Evolutionary conservation across 2,113 vertebrate species (phyloP), one percentile per base, ranked within the genome.

Genomic region (Paraplagusia blochii): DNA sequence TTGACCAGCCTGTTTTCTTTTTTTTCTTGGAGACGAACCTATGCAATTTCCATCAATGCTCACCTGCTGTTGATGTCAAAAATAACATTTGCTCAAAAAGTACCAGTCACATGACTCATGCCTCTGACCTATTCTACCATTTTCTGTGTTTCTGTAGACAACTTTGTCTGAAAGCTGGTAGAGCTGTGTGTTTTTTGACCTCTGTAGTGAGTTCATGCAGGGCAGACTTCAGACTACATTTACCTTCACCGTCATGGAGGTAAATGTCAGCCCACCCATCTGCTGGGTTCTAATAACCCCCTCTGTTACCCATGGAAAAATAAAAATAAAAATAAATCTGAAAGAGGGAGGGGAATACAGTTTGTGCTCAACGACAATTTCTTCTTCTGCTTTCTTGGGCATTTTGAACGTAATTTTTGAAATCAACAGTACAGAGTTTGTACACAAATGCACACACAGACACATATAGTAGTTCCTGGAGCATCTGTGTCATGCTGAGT

Each of bases 381-480:
- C 77, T 80, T 69, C 66, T 81, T 81, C 64, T 70, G 13, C 81
- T 79, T 56, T 88, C 69, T 71, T 67, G 74, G 77, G 73, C 79
- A 83, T 91, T 89, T 88, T 29, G 78, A 73, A 80, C 79, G 88
- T 90, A 69, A 90, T 89, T 87, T 88, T 80, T 90, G 87, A 93
- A 91, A 92, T 90, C 84, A 88, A 63, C 79, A 87, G 67, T 89
- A 79, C 80, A 78, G 74, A 78, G 74, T 29, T 29, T 29, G 22
- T 29, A 29, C 22, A 29, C 22, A 29, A 2, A 29, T 6, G 6
- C 22, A 29, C 22, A 29, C 22, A 29, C 22, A 29, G 3, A 29
- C 22, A 29, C 76, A 82, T 69, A 81, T 73, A 85, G 83, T 81
- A 85, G 69, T 81, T 85, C 83, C 77, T 55, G 76, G 77, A 86